Evolutionary conservation across 35 echinoderm and acorn worm species (phyloP).

Genomic region (Lytechinus variegatus): DNA sequence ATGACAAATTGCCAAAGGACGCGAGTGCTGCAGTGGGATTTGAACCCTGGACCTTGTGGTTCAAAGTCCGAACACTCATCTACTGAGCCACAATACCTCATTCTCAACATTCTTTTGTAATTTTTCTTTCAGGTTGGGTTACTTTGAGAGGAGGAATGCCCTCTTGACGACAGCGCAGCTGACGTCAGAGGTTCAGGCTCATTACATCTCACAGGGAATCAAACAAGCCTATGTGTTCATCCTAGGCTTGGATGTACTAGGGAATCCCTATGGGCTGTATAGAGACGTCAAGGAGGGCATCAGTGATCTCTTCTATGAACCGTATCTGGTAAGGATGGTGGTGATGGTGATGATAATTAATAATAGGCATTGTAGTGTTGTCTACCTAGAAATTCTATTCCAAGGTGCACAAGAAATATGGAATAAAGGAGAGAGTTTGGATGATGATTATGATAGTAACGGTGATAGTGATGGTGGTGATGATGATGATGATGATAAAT

Average conservation of each 20-base stretch:
- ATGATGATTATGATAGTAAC: no score
- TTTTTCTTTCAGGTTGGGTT: constrained; percentile 76
- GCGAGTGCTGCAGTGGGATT: no score
- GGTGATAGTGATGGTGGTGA: no score
- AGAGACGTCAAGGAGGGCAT: constrained; percentile 95
- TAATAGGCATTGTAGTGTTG: not conserved
- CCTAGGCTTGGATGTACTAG: constrained; percentile 93
- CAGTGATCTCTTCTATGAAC: constrained; percentile 99
- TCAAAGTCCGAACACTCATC: no score
- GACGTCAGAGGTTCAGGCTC: constrained; percentile 73
- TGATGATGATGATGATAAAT: no score
- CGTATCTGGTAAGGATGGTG: constrained; percentile 70
- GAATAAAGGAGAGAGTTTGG: no score
- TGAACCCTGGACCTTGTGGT: no score
- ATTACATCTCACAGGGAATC: constrained; percentile 91
- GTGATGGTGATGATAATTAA: not conserved
- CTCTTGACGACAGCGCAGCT: constrained; percentile 80
- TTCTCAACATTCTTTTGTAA: not conserved
- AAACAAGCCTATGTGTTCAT: constrained; percentile 98
- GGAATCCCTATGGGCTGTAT: constrained; percentile 94
- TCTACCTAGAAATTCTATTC: no score
- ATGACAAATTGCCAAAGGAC: no score
- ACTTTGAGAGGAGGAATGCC: constrained; percentile 94
- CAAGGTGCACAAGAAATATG: no score
- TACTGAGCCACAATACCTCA: not conserved